Evolutionary conservation across 1,140 invertebrate genomes (phyloP).

Genomic region (Goniozus legneri): DNA sequence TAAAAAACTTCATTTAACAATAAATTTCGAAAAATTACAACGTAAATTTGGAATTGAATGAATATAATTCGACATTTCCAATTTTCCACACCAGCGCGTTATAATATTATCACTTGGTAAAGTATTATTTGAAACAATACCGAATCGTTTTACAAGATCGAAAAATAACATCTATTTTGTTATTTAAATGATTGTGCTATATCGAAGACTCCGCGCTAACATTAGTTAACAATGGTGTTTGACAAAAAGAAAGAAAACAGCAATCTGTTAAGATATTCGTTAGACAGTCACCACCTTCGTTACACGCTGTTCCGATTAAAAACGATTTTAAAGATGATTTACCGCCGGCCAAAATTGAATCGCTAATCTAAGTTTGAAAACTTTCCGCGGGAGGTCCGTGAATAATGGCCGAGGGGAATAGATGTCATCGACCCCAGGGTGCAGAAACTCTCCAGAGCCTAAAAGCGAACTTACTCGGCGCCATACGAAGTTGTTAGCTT

Average conservation of each 20-base stretch:
- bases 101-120: no score
- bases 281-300: slow-evolving; percentile 11
- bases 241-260: neutral
- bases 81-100: no score
- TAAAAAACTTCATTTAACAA: no score
- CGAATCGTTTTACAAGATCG: neutral
- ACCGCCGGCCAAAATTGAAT: slow-evolving; percentile 37
- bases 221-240: no score
- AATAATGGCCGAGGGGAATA: slow-evolving; percentile 33
- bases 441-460: slow-evolving; percentile 14
- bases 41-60: no score
- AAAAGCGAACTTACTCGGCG: slow-evolving; percentile 19
- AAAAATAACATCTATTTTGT: neutral
- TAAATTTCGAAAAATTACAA: no score
- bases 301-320: slow-evolving; percentile 33
- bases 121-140: neutral
- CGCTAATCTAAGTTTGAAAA: slow-evolving; percentile 46
- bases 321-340: slow-evolving; percentile 37
- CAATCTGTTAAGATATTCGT: neutral
- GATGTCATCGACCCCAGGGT: slow-evolving; percentile 29
- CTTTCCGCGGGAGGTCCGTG: slow-evolving; percentile 20
- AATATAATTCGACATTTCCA: no score
- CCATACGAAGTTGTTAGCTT: slow-evolving; percentile 14
- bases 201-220: no score
- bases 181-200: no score